Evolutionary conservation across 2,888 invertebrate genomes (phyloP).

Genomic region (Plusia festucae): DNA sequence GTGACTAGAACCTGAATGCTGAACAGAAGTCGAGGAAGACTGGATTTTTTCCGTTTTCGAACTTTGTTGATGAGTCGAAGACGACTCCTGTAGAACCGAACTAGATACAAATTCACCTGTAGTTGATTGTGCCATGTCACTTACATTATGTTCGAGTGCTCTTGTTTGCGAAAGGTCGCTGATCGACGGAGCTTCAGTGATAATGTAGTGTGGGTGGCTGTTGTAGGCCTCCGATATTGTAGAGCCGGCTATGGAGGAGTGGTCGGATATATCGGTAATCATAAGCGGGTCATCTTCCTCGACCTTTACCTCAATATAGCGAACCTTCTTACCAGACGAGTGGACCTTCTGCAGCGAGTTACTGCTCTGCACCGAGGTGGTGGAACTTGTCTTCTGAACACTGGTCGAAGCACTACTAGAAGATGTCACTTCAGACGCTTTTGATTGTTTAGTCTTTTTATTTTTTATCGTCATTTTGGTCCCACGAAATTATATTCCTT

Average conservation of each 20-base stretch:
- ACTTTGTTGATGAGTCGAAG: conserved; percentile 81
- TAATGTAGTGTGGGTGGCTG: conserved; percentile 87
- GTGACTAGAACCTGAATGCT: conserved; percentile 80
- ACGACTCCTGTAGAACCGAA: conserved; percentile 79
- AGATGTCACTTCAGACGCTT: conserved; percentile 80
- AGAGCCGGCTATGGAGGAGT: conserved; percentile 84
- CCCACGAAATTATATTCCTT: conserved; percentile 71
- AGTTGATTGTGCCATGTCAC: conserved; percentile 83
- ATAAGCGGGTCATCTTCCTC: conserved; percentile 88
- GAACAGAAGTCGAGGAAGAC: conserved; percentile 80
- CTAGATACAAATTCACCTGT: conserved; percentile 84
- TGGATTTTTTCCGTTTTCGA: conserved; percentile 83
- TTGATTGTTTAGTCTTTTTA: conserved; percentile 88
- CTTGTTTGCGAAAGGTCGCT: conserved; percentile 83
- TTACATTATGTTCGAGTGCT: conserved; percentile 78
- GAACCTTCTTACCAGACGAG: conserved; percentile 86
- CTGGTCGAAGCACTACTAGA: conserved; percentile 83
- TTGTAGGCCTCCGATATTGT: conserved; percentile 86
- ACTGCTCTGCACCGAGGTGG: conserved; percentile 82
- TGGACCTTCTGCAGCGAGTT: conserved; percentile 82
- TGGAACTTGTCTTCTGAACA: conserved; percentile 83
- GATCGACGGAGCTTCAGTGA: conserved; percentile 87
- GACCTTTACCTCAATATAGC: conserved; percentile 88
- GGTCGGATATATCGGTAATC: conserved; percentile 87
- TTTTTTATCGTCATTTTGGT: conserved; percentile 89